Conservation (phyloP, 2,797 vertebrate genomes). For the Hippoglossus hippoglossus region DNA sequence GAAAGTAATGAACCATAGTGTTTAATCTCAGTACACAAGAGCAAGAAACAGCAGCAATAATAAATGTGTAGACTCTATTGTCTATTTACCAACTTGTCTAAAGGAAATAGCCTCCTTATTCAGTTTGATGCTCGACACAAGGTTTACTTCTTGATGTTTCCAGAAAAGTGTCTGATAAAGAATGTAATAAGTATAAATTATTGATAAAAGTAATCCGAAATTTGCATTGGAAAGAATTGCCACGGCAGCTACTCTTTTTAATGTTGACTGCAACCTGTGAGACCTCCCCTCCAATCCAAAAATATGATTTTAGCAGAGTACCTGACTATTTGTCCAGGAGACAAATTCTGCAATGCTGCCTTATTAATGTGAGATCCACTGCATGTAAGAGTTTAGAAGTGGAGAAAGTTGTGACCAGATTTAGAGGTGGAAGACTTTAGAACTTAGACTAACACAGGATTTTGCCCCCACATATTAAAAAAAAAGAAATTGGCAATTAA, state of each 20-base stretch:
- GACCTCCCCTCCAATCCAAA: too few species aligned
- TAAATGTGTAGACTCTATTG: slow-evolving; percentile 38
- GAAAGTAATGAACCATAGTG: slow-evolving; percentile 13
- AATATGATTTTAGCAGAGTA: too few species aligned
- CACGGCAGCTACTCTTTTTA: background rate
- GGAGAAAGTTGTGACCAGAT: too few species aligned
- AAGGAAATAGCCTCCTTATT: slow-evolving; percentile 43
- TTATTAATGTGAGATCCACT: too few species aligned
- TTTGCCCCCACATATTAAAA: too few species aligned
- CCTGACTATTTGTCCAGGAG: too few species aligned
- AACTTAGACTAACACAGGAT: too few species aligned
- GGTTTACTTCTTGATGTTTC: background rate
- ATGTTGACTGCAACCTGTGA: background rate
- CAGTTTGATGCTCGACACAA: slow-evolving; percentile 20
- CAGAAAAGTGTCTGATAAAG: background rate
- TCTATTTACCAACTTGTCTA: background rate
- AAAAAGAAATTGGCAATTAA: too few species aligned
- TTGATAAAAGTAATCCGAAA: background rate
- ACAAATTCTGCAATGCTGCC: too few species aligned
- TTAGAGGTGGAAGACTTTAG: too few species aligned
- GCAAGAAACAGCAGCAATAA: slow-evolving; percentile 38
- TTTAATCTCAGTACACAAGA: slow-evolving; percentile 24
- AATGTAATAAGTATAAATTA: background rate
- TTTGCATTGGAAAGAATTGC: background rate
- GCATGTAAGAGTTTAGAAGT: too few species aligned